A percentile compares a stretch with the other conserved stretches of the same genome.
Conservation (phyloP, 2,113 vertebrate genomes). For the Macquaria ambigua region DNA sequence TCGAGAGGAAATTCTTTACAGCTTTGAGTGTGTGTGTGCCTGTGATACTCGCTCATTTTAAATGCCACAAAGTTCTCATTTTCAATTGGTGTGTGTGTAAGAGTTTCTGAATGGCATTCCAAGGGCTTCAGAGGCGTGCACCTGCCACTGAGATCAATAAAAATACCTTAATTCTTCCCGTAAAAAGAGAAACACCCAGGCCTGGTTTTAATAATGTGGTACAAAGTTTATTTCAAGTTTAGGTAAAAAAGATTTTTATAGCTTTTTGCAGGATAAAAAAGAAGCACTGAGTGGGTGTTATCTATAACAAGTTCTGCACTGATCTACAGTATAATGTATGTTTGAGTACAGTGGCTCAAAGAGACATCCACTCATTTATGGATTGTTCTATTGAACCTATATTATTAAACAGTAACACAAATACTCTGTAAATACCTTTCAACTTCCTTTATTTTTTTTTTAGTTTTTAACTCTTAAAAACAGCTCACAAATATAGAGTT, state of each 20-base stretch:
- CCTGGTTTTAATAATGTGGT: constrained; percentile 58
- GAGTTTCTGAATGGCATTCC: constrained; percentile 44
- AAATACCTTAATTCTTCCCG: constrained; percentile 48
- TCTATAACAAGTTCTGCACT: background rate
- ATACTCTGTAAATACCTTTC: too few species aligned
- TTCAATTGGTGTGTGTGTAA: constrained; percentile 69
- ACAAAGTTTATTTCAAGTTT: constrained; percentile 50
- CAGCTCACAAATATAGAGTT: background rate
- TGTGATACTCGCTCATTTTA: constrained; percentile 84
- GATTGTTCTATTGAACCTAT: background rate
- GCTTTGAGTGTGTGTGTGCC: constrained; percentile 39
- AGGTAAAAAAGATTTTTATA: constrained; percentile 36
- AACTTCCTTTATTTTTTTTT: too few species aligned
- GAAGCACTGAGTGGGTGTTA: background rate
- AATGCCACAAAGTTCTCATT: constrained; percentile 89
- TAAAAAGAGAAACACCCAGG: constrained; percentile 55
- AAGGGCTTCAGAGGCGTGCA: constrained; percentile 22
- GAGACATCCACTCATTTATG: background rate
- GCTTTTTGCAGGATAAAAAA: constrained; percentile 29
- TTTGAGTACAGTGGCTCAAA: background rate
- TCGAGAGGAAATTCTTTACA: constrained; percentile 68
- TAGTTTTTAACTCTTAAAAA: background rate
- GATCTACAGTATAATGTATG: background rate
- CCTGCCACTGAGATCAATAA: constrained; percentile 58
- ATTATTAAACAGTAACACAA: too few species aligned